Percentiles rank a stretch among this genome's conserved stretches.
Conservation (phyloP, 2,797 vertebrate genomes). For the Hydrolagus colliei region DNA sequence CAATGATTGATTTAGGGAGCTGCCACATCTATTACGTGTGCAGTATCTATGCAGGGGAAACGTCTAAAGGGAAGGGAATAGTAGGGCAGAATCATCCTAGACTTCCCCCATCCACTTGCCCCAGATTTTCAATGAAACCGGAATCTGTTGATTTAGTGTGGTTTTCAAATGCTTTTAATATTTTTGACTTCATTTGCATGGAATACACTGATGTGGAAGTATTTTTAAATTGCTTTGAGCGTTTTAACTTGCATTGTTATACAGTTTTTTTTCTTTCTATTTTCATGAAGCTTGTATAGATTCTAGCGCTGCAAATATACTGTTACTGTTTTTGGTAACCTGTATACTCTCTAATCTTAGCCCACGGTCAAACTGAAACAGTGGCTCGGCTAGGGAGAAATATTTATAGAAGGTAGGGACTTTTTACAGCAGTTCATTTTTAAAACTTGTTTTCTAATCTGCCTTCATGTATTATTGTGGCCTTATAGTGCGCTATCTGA, state of each 20-base stretch:
- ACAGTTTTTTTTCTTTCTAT: neutral
- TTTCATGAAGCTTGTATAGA: neutral
- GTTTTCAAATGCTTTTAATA: neutral
- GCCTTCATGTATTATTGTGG: neutral
- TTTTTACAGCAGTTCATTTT: conserved; percentile 24
- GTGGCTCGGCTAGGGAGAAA: conserved; percentile 10
- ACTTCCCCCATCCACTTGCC: no score
- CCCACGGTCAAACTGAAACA: conserved; percentile 23
- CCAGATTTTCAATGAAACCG: neutral
- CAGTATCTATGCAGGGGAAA: no score
- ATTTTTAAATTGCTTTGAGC: neutral
- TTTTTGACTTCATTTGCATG: neutral
- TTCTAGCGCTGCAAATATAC: neutral
- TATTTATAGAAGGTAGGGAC: conserved; percentile 27
- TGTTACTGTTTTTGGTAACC: neutral
- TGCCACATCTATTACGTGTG: no score
- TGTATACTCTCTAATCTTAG: neutral
- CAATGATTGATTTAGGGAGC: no score
- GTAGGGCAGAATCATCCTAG: no score
- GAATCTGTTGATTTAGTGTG: neutral
- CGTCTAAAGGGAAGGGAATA: no score
- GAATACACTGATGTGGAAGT: no score
- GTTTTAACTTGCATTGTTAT: neutral
- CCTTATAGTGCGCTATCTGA: no score
- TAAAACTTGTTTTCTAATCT: conserved; percentile 16